These are phyloP conservation scores for Riparia riparia DNA, from an alignment of 2,113 vertebrate genomes.

Conservation along the genomic window DNA sequence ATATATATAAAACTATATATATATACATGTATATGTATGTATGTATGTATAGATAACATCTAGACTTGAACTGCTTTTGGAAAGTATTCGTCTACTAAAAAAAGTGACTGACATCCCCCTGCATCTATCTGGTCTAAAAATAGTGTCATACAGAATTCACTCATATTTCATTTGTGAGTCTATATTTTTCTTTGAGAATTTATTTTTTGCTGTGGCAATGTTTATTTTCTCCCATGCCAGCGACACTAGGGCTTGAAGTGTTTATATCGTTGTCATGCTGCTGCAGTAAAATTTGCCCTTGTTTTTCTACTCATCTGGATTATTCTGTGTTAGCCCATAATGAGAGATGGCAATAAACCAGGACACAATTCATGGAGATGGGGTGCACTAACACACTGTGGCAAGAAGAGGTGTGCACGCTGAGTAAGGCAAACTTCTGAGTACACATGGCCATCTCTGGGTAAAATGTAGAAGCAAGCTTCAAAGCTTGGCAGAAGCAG, in stretches of 20 bases:
- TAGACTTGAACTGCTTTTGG: background rate
- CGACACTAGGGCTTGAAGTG: background rate
- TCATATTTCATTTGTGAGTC: background rate
- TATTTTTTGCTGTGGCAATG: background rate
- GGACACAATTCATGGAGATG: background rate
- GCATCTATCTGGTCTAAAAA: background rate
- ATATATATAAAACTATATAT: background rate
- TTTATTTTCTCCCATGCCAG: background rate
- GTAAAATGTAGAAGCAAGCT: background rate
- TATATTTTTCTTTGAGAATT: background rate
- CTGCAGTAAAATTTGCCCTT: background rate
- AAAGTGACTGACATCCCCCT: background rate
- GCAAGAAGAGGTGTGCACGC: background rate
- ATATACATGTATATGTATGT: background rate
- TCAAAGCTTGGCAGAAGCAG: background rate
- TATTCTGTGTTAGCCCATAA: background rate
- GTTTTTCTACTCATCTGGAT: background rate
- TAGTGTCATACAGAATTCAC: background rate
- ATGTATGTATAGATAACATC: background rate
- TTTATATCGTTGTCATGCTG: background rate
- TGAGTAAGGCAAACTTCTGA: background rate
- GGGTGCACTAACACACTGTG: background rate
- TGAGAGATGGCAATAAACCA: background rate
- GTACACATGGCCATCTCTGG: background rate
- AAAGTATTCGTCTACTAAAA: background rate